A percentile compares a stretch with the other conserved stretches of the same genome.
Conservation (phyloP, 2,888 invertebrate genomes). For the Mythimna pallens region DNA sequence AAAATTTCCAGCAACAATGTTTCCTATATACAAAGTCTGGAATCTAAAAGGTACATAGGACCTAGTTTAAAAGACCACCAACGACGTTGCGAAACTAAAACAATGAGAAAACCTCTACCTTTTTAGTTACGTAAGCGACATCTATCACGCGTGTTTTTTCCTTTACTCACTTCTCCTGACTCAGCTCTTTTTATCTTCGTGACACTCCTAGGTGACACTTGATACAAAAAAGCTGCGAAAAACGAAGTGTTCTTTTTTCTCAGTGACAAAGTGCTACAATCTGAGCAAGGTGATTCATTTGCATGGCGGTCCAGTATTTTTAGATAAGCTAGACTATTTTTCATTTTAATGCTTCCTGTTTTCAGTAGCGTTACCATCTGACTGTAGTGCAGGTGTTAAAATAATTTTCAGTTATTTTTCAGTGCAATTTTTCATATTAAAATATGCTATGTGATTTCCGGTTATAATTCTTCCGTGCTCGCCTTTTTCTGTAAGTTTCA, state of each 20-base stretch:
- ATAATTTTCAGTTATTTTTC: slow-evolving; percentile 32
- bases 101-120: slow-evolving; percentile 15
- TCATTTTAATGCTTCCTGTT: slow-evolving; percentile 72
- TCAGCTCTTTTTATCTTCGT: slow-evolving; percentile 36
- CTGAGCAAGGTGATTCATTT: slow-evolving; percentile 63
- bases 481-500: not conserved
- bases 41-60: not conserved
- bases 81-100: slow-evolving; percentile 23
- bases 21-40: not conserved
- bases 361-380: slow-evolving; percentile 31
- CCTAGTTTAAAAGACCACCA: not conserved
- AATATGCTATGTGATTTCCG: slow-evolving; percentile 22
- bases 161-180: slow-evolving; percentile 21
- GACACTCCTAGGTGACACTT: slow-evolving; percentile 38
- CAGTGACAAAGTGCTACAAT: slow-evolving; percentile 53
- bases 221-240: slow-evolving; percentile 47
- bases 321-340: slow-evolving; percentile 68
- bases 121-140: slow-evolving; percentile 30
- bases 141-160: slow-evolving; percentile 48
- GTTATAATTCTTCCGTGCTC: not conserved
- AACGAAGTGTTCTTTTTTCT: slow-evolving; percentile 40
- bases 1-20: not conserved
- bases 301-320: slow-evolving; percentile 60
- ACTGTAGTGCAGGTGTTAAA: slow-evolving; percentile 46
- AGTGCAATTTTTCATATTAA: slow-evolving; percentile 26